Evolutionary conservation across 1,140 invertebrate species (phyloP).

Genomic region (Thalassaphorura encarpata): DNA sequence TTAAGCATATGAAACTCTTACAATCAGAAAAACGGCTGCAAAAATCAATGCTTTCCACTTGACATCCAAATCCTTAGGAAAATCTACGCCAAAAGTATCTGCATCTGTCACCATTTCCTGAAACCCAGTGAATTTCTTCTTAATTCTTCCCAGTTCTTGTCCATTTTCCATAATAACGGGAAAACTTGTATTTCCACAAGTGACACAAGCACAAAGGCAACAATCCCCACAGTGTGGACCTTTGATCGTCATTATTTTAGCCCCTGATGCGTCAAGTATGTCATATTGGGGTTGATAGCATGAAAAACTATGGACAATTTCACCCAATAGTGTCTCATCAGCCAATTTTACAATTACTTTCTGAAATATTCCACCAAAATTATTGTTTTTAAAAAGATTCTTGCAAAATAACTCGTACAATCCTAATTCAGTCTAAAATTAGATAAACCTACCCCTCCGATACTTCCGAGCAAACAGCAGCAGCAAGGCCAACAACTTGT

Average conservation of each 20-base stretch:
- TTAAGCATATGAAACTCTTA: too few relatives aligned
- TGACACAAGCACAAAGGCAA: neutral
- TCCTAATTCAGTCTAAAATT: too few relatives aligned
- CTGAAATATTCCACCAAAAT: neutral
- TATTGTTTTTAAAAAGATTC: too few relatives aligned
- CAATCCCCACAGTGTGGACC: conserved; percentile 3
- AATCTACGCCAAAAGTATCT: conserved; percentile 42
- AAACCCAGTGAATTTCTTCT: conserved; percentile 41
- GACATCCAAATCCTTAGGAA: conserved; percentile 42
- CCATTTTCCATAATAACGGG: neutral
- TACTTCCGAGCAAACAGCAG: conserved; percentile 3
- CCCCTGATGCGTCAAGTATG: neutral
- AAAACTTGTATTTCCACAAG: neutral
- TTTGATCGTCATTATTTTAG: neutral
- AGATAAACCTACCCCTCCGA: conserved; percentile 7
- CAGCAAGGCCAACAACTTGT: conserved; percentile 1
- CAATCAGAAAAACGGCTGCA: too few relatives aligned
- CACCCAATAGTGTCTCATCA: conserved; percentile 7
- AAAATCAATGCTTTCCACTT: too few relatives aligned
- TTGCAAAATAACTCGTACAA: too few relatives aligned
- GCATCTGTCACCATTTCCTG: conserved; percentile 42
- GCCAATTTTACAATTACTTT: conserved; percentile 1
- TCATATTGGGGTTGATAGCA: conserved; percentile 4
- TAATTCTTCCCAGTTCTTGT: conserved; percentile 35
- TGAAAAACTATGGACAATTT: conserved; percentile 2